Percentiles rank a stretch among this genome's conserved stretches.
Evolutionary conservation across 2,797 vertebrate genomes (phyloP).

Genomic region (Cryptoprocta ferox): DNA sequence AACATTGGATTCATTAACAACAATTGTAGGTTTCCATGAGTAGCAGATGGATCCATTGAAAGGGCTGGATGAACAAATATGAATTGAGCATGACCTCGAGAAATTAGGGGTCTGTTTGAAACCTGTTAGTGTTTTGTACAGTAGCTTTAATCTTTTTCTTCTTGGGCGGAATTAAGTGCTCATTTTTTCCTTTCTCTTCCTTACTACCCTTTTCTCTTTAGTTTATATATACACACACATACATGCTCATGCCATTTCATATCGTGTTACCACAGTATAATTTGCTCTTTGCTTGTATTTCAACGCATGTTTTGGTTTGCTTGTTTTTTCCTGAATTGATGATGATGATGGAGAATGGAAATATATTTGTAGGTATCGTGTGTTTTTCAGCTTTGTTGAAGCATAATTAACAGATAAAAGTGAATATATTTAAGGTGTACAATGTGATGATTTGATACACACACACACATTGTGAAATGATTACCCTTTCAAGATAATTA

Average conservation of each 20-base stretch:
- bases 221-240: background rate
- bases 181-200: background rate
- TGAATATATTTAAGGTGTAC: background rate
- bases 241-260: background rate
- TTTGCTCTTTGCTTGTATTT: background rate
- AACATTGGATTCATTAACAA: slow-evolving; percentile 67
- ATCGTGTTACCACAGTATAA: background rate
- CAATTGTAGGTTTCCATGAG: slow-evolving; percentile 59
- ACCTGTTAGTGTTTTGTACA: background rate
- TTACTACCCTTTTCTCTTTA: background rate
- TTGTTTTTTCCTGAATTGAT: background rate
- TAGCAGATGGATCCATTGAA: slow-evolving; percentile 33
- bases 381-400: background rate
- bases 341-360: background rate
- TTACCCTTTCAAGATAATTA: background rate
- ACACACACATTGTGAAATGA: background rate
- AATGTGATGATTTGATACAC: background rate
- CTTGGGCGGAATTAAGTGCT: background rate
- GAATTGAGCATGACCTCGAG: slow-evolving; percentile 53
- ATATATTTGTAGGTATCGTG: background rate
- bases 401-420: background rate
- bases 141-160: background rate
- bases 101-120: slow-evolving; percentile 60
- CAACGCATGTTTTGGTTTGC: background rate
- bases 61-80: slow-evolving; percentile 53